These are phyloP conservation scores for Sciurus carolinensis DNA, from an alignment of 2,797 vertebrate genomes.

Conservation along the genomic window DNA sequence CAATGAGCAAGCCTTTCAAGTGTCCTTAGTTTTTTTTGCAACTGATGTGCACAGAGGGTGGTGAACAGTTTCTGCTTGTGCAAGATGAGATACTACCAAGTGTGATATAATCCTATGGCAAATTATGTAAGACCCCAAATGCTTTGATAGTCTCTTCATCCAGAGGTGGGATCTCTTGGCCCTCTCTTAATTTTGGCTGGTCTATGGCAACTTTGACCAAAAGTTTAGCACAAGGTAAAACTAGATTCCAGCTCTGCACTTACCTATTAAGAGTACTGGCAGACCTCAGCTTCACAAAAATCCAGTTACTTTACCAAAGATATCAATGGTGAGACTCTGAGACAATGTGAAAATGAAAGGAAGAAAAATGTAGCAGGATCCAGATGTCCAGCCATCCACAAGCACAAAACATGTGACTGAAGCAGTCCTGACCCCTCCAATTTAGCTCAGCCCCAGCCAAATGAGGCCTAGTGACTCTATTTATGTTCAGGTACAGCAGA, in stretches of 20 bases:
- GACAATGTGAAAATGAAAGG: background rate
- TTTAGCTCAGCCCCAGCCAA: background rate
- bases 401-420: background rate
- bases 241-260: background rate
- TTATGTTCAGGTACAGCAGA: background rate
- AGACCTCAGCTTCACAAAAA: background rate
- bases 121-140: background rate
- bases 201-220: background rate
- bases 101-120: background rate
- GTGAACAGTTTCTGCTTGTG: background rate
- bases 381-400: background rate
- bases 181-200: background rate
- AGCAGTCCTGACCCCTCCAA: background rate
- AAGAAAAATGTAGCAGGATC: background rate
- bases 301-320: background rate
- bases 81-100: background rate
- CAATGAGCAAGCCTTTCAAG: background rate
- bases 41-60: background rate
- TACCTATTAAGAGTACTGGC: background rate
- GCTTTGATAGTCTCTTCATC: background rate
- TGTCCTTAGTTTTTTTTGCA: background rate
- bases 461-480: background rate
- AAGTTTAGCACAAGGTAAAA: background rate
- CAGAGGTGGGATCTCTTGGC: background rate
- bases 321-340: background rate